phyloP scores from a whole-genome alignment of 2,113 vertebrate species.

The Gymnogyps californianus region DNA sequence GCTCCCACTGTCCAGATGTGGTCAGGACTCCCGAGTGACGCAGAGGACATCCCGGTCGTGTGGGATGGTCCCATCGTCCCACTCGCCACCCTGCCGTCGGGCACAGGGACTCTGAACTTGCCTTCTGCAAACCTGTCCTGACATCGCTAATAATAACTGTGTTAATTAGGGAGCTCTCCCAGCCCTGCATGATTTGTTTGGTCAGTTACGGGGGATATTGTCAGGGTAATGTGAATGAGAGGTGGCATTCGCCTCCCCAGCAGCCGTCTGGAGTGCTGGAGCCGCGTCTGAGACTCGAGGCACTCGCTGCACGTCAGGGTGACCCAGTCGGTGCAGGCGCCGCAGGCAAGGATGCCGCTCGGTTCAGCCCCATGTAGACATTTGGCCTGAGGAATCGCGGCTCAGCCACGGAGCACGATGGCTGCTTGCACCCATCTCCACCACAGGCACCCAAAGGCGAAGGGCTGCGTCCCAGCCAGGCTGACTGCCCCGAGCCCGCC shows the following conservation, averaged over 20 bases:
- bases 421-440: accelerated
- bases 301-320: neutral
- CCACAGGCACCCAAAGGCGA: accelerated
- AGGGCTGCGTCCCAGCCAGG: neutral
- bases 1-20: accelerated
- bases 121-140: constrained; percentile 16
- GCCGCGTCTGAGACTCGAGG: neutral
- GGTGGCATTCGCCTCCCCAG: neutral
- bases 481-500: accelerated
- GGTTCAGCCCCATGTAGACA: neutral
- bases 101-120: neutral
- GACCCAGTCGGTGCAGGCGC: neutral
- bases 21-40: neutral
- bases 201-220: neutral
- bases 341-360: neutral
- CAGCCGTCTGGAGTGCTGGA: neutral
- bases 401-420: accelerated
- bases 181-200: neutral
- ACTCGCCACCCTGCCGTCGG: accelerated
- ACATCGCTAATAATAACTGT: neutral
- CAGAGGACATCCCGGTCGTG: neutral
- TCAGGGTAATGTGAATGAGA: neutral
- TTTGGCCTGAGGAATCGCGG: accelerated
- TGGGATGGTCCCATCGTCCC: neutral
- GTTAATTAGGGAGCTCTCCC: constrained; percentile 16